A percentile compares a stretch with the other conserved stretches of the same genome.
Evolutionary conservation across 2,113 vertebrate species (phyloP).

Genomic region (Romanogobio albipinnatus): DNA sequence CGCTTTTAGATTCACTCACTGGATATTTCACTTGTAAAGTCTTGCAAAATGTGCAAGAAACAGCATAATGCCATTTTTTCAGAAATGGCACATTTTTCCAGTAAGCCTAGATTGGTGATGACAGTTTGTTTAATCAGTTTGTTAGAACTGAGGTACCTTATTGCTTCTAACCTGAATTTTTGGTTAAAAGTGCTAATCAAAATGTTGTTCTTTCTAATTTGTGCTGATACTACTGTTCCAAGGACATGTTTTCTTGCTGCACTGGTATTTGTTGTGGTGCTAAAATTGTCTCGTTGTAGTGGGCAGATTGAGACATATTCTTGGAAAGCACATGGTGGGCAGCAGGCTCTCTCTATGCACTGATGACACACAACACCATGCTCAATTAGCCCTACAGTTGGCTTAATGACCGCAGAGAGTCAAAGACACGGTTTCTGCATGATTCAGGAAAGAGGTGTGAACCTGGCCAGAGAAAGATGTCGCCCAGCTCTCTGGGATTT

Average conservation of each 20-base stretch:
- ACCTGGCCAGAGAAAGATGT: constrained; percentile 34
- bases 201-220: not conserved
- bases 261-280: constrained; percentile 38
- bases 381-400: constrained; percentile 62
- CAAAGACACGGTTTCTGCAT: constrained; percentile 23
- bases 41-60: not conserved
- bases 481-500: constrained; percentile 40
- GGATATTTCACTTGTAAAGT: not conserved
- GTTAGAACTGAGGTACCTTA: too few species aligned
- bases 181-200: not conserved
- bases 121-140: not conserved
- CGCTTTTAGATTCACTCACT: not conserved
- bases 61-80: not conserved
- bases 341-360: constrained; percentile 55
- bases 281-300: constrained; percentile 37
- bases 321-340: constrained; percentile 56
- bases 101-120: not conserved
- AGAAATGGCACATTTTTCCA: not conserved
- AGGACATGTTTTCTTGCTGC: constrained; percentile 3
- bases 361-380: constrained; percentile 51
- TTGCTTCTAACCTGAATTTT: not conserved
- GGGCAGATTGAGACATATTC: constrained; percentile 58
- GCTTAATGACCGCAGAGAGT: constrained; percentile 53
- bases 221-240: not conserved
- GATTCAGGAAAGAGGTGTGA: constrained; percentile 21